These are phyloP conservation scores for Ophioninae sp. DNA, from an alignment of 2,888 invertebrate genomes.

Conservation along the genomic window DNA sequence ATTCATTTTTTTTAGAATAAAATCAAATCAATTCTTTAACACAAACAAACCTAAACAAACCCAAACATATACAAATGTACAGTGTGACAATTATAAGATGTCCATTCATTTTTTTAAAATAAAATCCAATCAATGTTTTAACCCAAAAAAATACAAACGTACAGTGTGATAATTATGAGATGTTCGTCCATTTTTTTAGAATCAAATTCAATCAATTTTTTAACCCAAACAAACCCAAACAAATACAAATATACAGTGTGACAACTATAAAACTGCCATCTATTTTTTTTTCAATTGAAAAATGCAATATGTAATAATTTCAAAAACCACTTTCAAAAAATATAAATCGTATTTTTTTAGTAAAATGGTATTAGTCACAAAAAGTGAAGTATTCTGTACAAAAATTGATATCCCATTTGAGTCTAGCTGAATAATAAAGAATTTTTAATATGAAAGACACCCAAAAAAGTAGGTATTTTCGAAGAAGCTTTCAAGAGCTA, in stretches of 20 bases:
- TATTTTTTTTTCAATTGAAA: not conserved
- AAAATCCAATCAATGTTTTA: too few relatives aligned
- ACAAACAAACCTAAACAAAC: too few relatives aligned
- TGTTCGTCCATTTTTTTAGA: too few relatives aligned
- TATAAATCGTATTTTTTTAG: not conserved
- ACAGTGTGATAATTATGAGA: too few relatives aligned
- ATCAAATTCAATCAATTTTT: too few relatives aligned
- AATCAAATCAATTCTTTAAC: too few relatives aligned
- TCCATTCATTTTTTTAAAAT: too few relatives aligned
- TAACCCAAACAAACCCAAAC: conserved; percentile 45
- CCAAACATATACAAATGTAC: too few relatives aligned
- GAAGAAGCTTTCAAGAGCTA: not conserved
- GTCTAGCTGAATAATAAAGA: not conserved
- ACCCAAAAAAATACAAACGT: too few relatives aligned
- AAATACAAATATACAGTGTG: not conserved
- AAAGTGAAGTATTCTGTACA: not conserved
- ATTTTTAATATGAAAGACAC: not conserved
- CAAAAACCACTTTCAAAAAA: not conserved
- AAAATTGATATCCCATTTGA: not conserved
- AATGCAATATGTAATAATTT: not conserved
- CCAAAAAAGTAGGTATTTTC: not conserved
- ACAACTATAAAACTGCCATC: not conserved
- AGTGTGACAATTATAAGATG: too few relatives aligned
- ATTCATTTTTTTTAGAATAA: too few relatives aligned
- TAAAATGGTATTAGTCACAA: not conserved